Percentiles rank a stretch among this genome's conserved stretches.
phyloP scores from a whole-genome alignment of 2,888 invertebrate species.

The Druceiella hillmani region DNA sequence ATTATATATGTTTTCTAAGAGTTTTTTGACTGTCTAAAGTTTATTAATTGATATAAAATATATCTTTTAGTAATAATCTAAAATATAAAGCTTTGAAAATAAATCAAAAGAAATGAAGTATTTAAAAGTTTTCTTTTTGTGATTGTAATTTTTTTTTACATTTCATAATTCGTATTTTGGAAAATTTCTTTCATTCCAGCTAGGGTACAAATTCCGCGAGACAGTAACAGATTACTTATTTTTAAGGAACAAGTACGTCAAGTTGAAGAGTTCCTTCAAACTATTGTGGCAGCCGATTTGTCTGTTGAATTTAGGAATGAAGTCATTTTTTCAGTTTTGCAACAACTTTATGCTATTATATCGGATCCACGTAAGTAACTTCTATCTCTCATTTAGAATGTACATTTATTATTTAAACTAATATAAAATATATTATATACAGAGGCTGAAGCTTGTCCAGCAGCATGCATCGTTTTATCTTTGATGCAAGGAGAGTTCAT shows the following conservation, averaged over 20 bases:
- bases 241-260: slow-evolving; percentile 33
- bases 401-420: background rate
- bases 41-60: too few relatives aligned
- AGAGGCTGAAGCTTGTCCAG: slow-evolving; percentile 51
- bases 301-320: slow-evolving; percentile 37
- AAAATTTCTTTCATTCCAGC: too few relatives aligned
- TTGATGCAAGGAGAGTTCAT: slow-evolving; percentile 39
- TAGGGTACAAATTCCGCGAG: too few relatives aligned
- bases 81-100: too few relatives aligned
- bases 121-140: too few relatives aligned
- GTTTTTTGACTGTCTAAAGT: too few relatives aligned
- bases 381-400: background rate
- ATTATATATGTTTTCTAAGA: too few relatives aligned
- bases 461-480: slow-evolving; percentile 55
- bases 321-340: slow-evolving; percentile 50
- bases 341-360: slow-evolving; percentile 55
- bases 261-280: slow-evolving; percentile 37
- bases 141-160: too few relatives aligned
- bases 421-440: slow-evolving; percentile 7
- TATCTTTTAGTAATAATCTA: too few relatives aligned
- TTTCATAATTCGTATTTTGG: too few relatives aligned
- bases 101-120: too few relatives aligned
- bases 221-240: too few relatives aligned
- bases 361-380: slow-evolving; percentile 49
- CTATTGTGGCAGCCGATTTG: slow-evolving; percentile 32